These are phyloP conservation scores for Lithophane leautieri DNA, from an alignment of 2,888 invertebrate species.

Conservation along the genomic window DNA sequence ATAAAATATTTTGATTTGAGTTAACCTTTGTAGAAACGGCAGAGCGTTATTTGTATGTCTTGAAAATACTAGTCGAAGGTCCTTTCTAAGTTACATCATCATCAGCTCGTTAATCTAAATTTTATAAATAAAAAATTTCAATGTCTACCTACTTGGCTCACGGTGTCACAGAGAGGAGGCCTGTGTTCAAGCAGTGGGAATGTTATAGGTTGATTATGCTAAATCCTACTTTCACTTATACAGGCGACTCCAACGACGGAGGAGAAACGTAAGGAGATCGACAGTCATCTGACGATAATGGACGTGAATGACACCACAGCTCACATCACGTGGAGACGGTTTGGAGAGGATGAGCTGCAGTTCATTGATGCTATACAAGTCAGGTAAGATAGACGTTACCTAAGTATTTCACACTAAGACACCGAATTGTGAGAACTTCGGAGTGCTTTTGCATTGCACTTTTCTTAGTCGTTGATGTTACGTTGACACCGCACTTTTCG, in stretches of 20 bases:
- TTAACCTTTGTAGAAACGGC: not conserved
- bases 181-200: not conserved
- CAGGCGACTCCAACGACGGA: slow-evolving; percentile 65
- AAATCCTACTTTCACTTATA: not conserved
- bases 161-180: not conserved
- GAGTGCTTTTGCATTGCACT: not conserved
- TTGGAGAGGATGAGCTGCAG: slow-evolving; percentile 94
- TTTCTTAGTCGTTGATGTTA: not conserved
- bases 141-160: not conserved
- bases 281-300: slow-evolving; percentile 93
- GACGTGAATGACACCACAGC: slow-evolving; percentile 95
- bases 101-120: not conserved
- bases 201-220: not conserved
- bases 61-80: too few relatives aligned
- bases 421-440: not conserved
- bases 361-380: slow-evolving; percentile 97
- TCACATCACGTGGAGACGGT: slow-evolving; percentile 95
- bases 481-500: not conserved
- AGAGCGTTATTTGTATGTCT: too few relatives aligned
- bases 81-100: not conserved
- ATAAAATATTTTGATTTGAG: too few relatives aligned
- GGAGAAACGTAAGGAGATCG: slow-evolving; percentile 90
- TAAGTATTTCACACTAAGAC: not conserved
- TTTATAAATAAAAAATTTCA: too few relatives aligned
- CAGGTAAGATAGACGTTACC: slow-evolving; percentile 73